These are phyloP conservation scores for Lypha dubia DNA, from an alignment of 2,888 invertebrate species.

Conservation along the genomic window DNA sequence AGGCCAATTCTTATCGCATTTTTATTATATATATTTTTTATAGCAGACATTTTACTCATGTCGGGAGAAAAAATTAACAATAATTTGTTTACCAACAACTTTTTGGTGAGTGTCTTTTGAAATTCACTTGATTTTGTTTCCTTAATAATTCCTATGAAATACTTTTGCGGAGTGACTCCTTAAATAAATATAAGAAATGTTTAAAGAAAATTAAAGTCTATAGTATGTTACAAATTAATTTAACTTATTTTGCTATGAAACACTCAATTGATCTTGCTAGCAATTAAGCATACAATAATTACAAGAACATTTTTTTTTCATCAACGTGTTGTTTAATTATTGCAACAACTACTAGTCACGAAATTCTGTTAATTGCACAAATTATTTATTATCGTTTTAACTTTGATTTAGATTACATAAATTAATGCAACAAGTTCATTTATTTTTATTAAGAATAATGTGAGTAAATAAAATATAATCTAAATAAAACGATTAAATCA, in stretches of 20 bases:
- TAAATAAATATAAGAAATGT: too few relatives aligned
- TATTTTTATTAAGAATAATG: not conserved
- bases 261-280: not conserved
- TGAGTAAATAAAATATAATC: not conserved
- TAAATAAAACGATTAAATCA: not conserved
- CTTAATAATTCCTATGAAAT: too few relatives aligned
- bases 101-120: not conserved
- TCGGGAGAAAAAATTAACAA: too few relatives aligned
- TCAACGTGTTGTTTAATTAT: not conserved
- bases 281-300: slow-evolving; percentile 3
- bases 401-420: not conserved
- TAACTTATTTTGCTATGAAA: not conserved
- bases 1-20: too few relatives aligned
- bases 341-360: not conserved
- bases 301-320: not conserved
- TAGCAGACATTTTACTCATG: too few relatives aligned
- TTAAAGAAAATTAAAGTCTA: too few relatives aligned
- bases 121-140: too few relatives aligned
- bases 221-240: not conserved
- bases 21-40: too few relatives aligned
- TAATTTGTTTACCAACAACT: too few relatives aligned
- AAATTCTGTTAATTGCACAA: not conserved
- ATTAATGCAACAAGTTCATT: not conserved
- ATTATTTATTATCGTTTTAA: not conserved
- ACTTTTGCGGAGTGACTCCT: too few relatives aligned